These are phyloP conservation scores for Macrophya annulata DNA, from an alignment of 2,888 invertebrate species.

Conservation along the genomic window DNA sequence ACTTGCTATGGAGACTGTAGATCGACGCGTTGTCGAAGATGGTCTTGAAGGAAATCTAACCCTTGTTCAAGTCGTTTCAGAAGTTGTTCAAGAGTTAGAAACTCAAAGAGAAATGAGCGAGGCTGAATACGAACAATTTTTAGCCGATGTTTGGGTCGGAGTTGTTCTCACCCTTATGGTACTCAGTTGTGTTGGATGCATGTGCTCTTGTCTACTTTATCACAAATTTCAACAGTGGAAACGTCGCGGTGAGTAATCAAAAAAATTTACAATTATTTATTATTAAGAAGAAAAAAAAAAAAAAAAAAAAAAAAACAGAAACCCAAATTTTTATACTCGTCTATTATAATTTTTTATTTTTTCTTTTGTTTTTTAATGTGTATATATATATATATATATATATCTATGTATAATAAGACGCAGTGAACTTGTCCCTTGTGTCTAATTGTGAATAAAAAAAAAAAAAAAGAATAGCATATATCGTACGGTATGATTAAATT, in stretches of 20 bases:
- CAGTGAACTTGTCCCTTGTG: no score
- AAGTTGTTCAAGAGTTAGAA: conserved; percentile 57
- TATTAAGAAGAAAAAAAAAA: neutral
- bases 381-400: no score
- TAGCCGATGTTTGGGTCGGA: conserved; percentile 85
- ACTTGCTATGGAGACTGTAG: conserved; percentile 47
- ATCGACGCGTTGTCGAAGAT: conserved; percentile 42
- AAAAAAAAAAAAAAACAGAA: neutral
- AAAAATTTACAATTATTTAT: neutral
- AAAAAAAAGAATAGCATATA: no score
- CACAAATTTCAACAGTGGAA: conserved; percentile 86
- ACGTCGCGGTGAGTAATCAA: conserved; percentile 81
- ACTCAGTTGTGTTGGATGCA: conserved; percentile 84
- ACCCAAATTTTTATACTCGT: neutral
- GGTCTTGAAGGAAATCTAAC: conserved; percentile 49
- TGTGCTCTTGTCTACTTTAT: conserved; percentile 84
- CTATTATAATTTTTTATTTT: neutral
- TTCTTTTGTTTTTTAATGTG: neutral
- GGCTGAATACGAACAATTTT: conserved; percentile 82
- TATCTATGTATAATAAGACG: no score
- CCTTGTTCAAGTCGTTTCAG: conserved; percentile 57
- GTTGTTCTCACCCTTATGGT: conserved; percentile 84
- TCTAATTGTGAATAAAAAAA: no score
- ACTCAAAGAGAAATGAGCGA: conserved; percentile 68
- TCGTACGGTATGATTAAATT: neutral